Evolutionary conservation across 2,797 vertebrate species (phyloP).

Genomic region (Thaleichthys pacificus): DNA sequence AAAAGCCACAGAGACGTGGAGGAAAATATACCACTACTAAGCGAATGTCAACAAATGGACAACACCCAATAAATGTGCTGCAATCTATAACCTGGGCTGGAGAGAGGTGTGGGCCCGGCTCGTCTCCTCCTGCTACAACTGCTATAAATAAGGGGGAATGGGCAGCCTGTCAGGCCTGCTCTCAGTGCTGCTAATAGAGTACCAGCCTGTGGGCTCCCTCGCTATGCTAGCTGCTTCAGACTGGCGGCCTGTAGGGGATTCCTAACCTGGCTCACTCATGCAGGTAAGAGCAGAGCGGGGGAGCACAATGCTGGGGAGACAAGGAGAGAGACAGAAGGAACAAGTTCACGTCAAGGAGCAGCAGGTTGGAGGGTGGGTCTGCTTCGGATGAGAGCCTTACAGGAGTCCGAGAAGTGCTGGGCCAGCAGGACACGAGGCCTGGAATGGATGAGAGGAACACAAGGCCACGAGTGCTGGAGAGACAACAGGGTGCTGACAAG

Average conservation of each 20-base stretch:
- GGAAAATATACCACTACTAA: constrained; percentile 13
- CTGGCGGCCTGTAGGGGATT: constrained; percentile 21
- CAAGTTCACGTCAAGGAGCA: constrained; percentile 10
- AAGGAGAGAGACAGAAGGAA: background rate
- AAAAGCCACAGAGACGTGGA: constrained; percentile 3
- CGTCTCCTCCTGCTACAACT: constrained; percentile 12
- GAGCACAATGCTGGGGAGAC: background rate
- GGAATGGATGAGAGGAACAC: background rate
- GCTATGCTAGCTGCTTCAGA: background rate
- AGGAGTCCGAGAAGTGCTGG: background rate
- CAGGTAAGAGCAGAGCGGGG: constrained; percentile 15
- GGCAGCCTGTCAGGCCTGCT: constrained; percentile 32
- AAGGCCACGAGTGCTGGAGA: background rate
- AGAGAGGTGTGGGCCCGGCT: constrained; percentile 39
- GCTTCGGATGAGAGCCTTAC: background rate
- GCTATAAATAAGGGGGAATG: constrained; percentile 60
- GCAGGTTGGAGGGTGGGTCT: background rate
- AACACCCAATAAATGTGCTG: constrained; percentile 38
- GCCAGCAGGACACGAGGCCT: background rate
- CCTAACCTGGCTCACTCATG: constrained; percentile 45
- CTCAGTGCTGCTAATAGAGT: constrained; percentile 55
- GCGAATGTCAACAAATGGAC: constrained; percentile 16
- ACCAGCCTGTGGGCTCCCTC: constrained; percentile 26
- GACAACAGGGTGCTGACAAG: background rate
- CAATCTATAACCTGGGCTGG: constrained; percentile 22